phyloP scores from a whole-genome alignment of 2,888 invertebrate genomes.

The Euplexia lucipara region DNA sequence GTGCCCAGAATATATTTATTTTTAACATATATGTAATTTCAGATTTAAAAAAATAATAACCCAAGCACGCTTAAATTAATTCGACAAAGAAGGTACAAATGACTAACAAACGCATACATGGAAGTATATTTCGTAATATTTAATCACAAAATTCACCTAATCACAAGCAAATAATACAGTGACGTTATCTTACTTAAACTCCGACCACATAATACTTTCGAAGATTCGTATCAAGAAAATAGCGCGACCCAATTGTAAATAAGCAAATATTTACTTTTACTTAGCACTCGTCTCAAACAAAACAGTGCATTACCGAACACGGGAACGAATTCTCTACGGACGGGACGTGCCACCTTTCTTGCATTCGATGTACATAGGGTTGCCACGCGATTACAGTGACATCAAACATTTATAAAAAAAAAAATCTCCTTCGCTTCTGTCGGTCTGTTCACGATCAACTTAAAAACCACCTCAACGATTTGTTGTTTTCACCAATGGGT shows the following conservation, averaged over 20 bases:
- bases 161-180: background rate
- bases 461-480: no score
- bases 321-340: constrained; percentile 51
- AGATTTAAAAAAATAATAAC: no score
- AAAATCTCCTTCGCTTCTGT: no score
- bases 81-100: no score
- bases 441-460: no score
- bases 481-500: no score
- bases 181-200: background rate
- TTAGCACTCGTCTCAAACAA: constrained; percentile 38
- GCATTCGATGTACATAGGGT: constrained; percentile 41
- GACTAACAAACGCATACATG: no score
- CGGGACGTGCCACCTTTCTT: constrained; percentile 34
- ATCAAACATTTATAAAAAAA: background rate
- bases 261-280: constrained; percentile 51
- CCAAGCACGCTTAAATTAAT: no score
- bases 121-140: background rate
- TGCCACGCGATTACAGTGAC: background rate
- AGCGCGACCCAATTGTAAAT: constrained; percentile 27
- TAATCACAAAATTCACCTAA: background rate
- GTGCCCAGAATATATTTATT: no score
- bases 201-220: constrained; percentile 1
- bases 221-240: constrained; percentile 16
- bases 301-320: constrained; percentile 56
- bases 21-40: no score